These are phyloP conservation scores for Synergus itoensis DNA, from an alignment of 2,888 invertebrate species.

Conservation along the genomic window DNA sequence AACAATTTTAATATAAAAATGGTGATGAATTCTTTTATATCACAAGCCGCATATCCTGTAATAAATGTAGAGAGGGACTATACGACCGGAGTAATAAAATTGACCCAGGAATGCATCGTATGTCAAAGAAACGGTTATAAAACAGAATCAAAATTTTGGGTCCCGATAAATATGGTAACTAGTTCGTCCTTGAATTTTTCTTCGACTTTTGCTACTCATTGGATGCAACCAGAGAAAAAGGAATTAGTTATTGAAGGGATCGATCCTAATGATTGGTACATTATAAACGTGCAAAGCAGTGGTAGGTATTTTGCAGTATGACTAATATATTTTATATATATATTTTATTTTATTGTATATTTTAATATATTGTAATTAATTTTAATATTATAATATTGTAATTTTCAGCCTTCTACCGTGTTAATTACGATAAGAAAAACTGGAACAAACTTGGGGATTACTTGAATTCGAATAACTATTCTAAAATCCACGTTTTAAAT, in stretches of 20 bases:
- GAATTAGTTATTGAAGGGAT: slow-evolving; percentile 50
- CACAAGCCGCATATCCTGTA: slow-evolving; percentile 83
- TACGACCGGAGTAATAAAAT: slow-evolving; percentile 75
- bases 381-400: neutral
- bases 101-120: slow-evolving; percentile 75
- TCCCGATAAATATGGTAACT: slow-evolving; percentile 66
- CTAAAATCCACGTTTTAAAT: slow-evolving; percentile 82
- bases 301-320: slow-evolving; percentile 72
- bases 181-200: slow-evolving; percentile 50
- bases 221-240: slow-evolving; percentile 48
- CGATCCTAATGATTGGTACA: slow-evolving; percentile 79
- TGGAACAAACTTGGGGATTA: slow-evolving; percentile 80
- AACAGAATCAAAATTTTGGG: slow-evolving; percentile 47
- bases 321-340: too few relatives aligned
- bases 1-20: slow-evolving; percentile 74
- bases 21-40: slow-evolving; percentile 81
- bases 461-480: slow-evolving; percentile 76
- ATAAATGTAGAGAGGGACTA: slow-evolving; percentile 80
- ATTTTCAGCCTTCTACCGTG: slow-evolving; percentile 51
- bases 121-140: slow-evolving; percentile 48
- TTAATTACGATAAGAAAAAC: slow-evolving; percentile 82
- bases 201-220: slow-evolving; percentile 50
- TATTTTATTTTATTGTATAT: too few relatives aligned
- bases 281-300: slow-evolving; percentile 82
- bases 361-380: slow-evolving; percentile 44